Conservation (phyloP, 2,113 vertebrate species). For the Rhea americana region DNA sequence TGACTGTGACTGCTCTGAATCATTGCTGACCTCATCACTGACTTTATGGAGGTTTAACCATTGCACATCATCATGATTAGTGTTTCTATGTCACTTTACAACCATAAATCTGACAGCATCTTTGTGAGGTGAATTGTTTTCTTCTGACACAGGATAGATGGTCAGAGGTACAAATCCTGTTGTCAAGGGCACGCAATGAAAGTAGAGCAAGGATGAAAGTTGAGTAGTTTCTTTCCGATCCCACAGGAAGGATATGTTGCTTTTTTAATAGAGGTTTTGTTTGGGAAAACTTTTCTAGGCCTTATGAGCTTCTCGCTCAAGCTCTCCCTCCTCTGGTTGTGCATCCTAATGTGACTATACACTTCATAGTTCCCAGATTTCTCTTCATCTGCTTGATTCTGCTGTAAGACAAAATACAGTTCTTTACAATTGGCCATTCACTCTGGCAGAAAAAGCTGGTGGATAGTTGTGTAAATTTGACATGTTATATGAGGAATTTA, state of each 20-base stretch:
- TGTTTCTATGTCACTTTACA: background rate
- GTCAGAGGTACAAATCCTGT: background rate
- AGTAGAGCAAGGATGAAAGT: background rate
- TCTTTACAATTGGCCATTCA: background rate
- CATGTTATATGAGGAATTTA: background rate
- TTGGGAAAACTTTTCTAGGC: background rate
- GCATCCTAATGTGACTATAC: background rate
- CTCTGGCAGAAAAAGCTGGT: background rate
- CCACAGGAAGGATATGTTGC: background rate
- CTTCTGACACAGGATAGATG: background rate
- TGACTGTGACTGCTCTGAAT: background rate
- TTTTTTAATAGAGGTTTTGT: background rate
- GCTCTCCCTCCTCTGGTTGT: background rate
- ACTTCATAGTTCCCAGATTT: background rate
- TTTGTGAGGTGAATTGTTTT: background rate
- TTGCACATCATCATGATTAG: background rate
- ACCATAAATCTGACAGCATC: background rate
- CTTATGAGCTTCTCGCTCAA: background rate
- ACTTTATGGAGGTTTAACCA: background rate
- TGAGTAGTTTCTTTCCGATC: background rate
- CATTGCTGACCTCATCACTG: background rate
- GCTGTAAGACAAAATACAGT: background rate
- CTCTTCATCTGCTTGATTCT: background rate
- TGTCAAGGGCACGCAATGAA: background rate
- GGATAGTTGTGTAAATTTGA: background rate